A percentile compares a stretch with the other conserved stretches of the same genome.
These are phyloP conservation scores for Corythaeola cristata DNA, from an alignment of 2,113 vertebrate genomes.

Conservation along the genomic window DNA sequence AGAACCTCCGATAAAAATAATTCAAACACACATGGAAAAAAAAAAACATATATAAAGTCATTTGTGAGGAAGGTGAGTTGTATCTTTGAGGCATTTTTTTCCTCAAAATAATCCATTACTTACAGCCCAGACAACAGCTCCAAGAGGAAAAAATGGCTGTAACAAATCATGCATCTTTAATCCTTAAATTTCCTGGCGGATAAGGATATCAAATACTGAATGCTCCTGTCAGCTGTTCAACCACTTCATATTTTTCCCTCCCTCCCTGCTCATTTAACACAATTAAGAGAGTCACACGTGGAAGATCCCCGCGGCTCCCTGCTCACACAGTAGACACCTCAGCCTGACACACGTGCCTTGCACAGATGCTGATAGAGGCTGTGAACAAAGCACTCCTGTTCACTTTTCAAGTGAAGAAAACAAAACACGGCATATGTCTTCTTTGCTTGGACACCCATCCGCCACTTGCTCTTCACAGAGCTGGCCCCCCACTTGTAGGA, in stretches of 20 bases:
- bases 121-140: neutral
- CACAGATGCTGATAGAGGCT: no score
- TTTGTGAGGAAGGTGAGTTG: neutral
- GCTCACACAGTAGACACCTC: neutral
- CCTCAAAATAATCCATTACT: neutral
- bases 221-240: neutral
- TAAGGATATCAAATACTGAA: neutral
- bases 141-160: neutral
- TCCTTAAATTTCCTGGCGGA: neutral
- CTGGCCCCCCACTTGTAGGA: rapidly evolving
- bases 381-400: neutral
- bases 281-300: neutral
- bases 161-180: neutral
- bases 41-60: neutral
- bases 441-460: neutral
- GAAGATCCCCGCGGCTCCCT: neutral
- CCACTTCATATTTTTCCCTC: neutral
- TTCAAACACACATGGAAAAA: neutral
- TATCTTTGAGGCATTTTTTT: neutral
- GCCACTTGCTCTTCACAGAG: neutral
- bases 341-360: neutral
- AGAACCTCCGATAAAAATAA: neutral
- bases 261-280: neutral
- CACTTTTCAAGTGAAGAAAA: neutral
- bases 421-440: rapidly evolving